Base-by-base conservation (phyloP, 2,113 vertebrate genomes). In the Meles meles region DNA sequence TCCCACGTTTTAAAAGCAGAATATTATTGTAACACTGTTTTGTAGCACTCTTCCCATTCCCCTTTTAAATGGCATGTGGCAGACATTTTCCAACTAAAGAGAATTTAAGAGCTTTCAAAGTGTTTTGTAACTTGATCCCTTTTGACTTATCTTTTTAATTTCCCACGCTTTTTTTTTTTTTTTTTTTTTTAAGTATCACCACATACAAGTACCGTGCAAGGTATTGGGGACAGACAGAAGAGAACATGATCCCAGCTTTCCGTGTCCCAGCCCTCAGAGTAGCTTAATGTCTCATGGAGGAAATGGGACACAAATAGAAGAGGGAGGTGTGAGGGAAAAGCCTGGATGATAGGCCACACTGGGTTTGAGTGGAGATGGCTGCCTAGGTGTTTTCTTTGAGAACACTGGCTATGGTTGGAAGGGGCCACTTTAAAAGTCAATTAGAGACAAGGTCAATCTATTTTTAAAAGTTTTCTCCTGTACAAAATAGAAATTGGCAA, bases 51-150 rank as follows among this genome's bases (percentile, higher is more conserved):
- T 67, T 85, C 17, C 12, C 20, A 9, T 52, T 72, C 76, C n/a
- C 15, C 55, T 88, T 76, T 88, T 88, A 57, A 92, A 31, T 69
- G 47, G 34, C 29, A 52, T 61, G 15, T 18, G 10, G 20, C 52
- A 72, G 63, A 49, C 15, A 7, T n/a, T 89, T 77, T 93, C 71
- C 67, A 84, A 72, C 52, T 57, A 55, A 91, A 65, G 57, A 95
- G n/a, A 92, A 93, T 34, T 81, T 39, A 96, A 95, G 88, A 90
- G 44, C n/a, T 65, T 91, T 92, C 42, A 84, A 83, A 65, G 74
- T 92, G 27, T 77, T 86, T 93, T 80, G 20, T 89, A 34, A 72
- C 61, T 95, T 76, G 42, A 80, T 49, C 72, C 27, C 21, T 77
- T 85, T 71, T 93, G 31, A 47, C 37, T 92, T 88, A 61, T 13